Conservation (phyloP, 1,140 invertebrate species). For the Argopecten irradians region DNA sequence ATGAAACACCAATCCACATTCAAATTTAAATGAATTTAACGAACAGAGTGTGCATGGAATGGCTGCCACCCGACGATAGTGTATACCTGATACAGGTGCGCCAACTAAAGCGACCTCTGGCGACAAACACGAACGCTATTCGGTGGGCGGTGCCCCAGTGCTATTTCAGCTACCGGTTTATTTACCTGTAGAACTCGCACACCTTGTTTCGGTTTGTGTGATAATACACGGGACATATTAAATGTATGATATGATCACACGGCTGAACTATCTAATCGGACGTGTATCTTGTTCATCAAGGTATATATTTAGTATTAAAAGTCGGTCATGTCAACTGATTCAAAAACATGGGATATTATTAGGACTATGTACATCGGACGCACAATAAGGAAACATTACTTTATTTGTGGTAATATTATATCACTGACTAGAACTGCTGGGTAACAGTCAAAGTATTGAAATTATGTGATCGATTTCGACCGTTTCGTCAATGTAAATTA, state of each 20-base stretch:
- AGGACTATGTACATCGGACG: too few relatives aligned
- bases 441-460: too few relatives aligned
- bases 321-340: not conserved
- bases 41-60: slow-evolving; percentile 47
- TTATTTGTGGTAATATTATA: too few relatives aligned
- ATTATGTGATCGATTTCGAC: too few relatives aligned
- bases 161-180: slow-evolving; percentile 21
- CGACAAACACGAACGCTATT: slow-evolving; percentile 50
- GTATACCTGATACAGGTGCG: slow-evolving; percentile 53
- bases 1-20: slow-evolving; percentile 4
- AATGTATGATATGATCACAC: not conserved
- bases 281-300: not conserved
- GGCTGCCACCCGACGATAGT: slow-evolving; percentile 48
- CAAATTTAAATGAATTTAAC: slow-evolving; percentile 40
- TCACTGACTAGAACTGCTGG: too few relatives aligned
- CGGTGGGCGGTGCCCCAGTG: slow-evolving; percentile 52
- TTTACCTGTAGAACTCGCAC: not conserved
- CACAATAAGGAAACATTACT: too few relatives aligned
- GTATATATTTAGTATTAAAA: not conserved
- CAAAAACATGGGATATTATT: too few relatives aligned
- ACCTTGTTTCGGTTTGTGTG: not conserved
- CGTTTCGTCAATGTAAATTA: too few relatives aligned
- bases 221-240: not conserved
- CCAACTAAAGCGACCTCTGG: slow-evolving; percentile 49
- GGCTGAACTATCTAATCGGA: slow-evolving; percentile 1